Base-by-base conservation (phyloP, 2,888 invertebrate species). In the Pteria penguin region DNA sequence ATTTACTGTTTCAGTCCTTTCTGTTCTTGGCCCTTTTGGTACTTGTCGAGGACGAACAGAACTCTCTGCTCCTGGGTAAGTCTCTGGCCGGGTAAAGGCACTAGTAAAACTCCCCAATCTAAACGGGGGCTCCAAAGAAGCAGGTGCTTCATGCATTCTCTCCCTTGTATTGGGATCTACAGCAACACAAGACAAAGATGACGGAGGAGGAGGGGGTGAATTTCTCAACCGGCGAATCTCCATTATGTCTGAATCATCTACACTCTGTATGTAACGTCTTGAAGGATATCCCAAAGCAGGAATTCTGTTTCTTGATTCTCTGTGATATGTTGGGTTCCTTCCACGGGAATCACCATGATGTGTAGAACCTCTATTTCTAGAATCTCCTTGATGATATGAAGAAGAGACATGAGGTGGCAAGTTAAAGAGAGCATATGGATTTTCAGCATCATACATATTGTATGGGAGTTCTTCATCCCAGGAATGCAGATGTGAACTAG, bases 371-470 rank as follows among this genome's bases (percentile, higher is more conserved):
- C 63, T 29, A 26, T 36, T 27, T 33, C 57, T 22, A 57, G 45
- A 8, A 14, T 18, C 45, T n/a, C n/a, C n/a, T n/a, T n/a, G n/a
- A n/a, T n/a, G n/a, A n/a, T n/a, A n/a, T 14, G 45, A 45, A 14
- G 45, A 45, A 14, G 75, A 78, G 5, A 65, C 60, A 18, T 83
- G 77, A 52, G 76, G 74, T 4, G 88, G 88, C 18, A 88, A 76
- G 67, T 88, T 88, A 61, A 88, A 88, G 24, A 88, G 61, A 5
- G 86, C 82, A 67, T 88, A 88, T 0, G 86, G 88, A 72, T 88
- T 85, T 32, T 82, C 27, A 0, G 85, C 82, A 60, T 88, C 86
- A 75, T 65, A 75, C 54, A 75, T 27, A 29, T 55, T 60, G 31
- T 29, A 52, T 11, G 58, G 45, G 18, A 33, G 55, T 24, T 70